These are phyloP conservation scores for Coturnix japonica DNA, from an alignment of 2,113 vertebrate genomes.

Conservation along the genomic window DNA sequence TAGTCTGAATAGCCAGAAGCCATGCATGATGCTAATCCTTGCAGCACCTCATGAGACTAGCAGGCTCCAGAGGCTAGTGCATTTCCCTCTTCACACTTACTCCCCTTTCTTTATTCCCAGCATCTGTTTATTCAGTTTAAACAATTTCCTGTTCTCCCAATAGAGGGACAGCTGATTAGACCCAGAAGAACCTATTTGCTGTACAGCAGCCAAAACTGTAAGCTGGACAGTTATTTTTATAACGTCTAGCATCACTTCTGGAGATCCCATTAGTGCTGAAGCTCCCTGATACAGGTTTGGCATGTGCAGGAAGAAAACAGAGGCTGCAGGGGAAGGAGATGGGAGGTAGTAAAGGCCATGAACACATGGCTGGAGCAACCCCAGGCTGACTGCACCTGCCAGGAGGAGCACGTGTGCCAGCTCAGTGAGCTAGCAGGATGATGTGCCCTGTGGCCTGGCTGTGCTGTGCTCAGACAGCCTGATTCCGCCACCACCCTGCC, in stretches of 20 bases:
- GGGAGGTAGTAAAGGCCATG: background rate
- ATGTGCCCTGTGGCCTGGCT: background rate
- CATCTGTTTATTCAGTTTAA: conserved; percentile 62
- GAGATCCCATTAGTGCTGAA: conserved; percentile 44
- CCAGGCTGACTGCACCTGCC: background rate
- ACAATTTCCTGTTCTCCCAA: conserved; percentile 64
- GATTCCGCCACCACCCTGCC: background rate
- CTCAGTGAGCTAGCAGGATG: rapidly evolving
- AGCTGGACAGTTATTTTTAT: conserved; percentile 46
- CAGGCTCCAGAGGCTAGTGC: conserved; percentile 7
- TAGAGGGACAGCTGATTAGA: conserved; percentile 50
- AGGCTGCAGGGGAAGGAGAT: background rate
- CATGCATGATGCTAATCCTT: background rate
- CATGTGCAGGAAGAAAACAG: conserved; percentile 27
- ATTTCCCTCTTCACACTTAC: conserved; percentile 2
- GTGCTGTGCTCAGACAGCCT: background rate
- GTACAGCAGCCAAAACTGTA: conserved; percentile 38
- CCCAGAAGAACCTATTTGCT: conserved; percentile 29
- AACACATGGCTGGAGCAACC: background rate
- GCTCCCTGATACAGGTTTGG: background rate
- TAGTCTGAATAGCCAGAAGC: background rate
- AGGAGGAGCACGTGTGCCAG: background rate
- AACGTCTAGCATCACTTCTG: conserved; percentile 56
- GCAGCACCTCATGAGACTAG: background rate
- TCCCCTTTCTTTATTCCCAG: conserved; percentile 29